Conservation (phyloP, 2,113 vertebrate species). For the Nycticebus coucang region DNA sequence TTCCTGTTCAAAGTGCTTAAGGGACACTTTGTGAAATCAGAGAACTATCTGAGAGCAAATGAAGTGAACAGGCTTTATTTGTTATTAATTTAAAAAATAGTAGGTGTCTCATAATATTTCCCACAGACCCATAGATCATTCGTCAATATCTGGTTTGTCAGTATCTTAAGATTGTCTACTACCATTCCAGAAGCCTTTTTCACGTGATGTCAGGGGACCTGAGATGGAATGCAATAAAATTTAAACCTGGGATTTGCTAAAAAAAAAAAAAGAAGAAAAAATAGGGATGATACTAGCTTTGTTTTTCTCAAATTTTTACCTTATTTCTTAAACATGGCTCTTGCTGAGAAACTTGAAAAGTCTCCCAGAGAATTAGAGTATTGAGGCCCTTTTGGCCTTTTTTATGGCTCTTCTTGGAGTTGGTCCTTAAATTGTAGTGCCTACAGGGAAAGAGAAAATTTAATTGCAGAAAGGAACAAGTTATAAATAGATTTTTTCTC, state of each 20-base stretch:
- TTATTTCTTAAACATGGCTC: conserved; percentile 24
- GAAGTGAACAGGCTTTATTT: conserved; percentile 2
- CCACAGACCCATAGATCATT: background rate
- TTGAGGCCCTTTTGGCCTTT: background rate
- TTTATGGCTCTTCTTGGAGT: background rate
- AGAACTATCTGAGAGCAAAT: conserved; percentile 25
- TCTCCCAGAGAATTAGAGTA: background rate
- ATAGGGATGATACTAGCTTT: background rate
- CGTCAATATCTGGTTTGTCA: background rate
- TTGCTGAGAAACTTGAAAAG: conserved; percentile 36
- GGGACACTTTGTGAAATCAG: conserved; percentile 30
- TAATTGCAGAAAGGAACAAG: background rate
- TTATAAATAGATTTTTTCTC: background rate
- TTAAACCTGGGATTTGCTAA: conserved; percentile 1
- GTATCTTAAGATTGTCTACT: conserved; percentile 27
- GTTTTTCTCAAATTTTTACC: conserved; percentile 38
- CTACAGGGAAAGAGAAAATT: background rate
- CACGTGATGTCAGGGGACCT: background rate
- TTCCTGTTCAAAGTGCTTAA: conserved; percentile 62
- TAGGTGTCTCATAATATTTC: background rate
- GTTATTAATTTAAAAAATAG: background rate
- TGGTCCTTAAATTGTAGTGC: background rate
- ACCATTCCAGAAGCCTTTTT: background rate
- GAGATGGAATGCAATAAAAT: conserved; percentile 20
- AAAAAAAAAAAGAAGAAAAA: background rate